These are phyloP conservation scores for Teleiodes luculella DNA, from an alignment of 2,888 invertebrate genomes.

Conservation along the genomic window DNA sequence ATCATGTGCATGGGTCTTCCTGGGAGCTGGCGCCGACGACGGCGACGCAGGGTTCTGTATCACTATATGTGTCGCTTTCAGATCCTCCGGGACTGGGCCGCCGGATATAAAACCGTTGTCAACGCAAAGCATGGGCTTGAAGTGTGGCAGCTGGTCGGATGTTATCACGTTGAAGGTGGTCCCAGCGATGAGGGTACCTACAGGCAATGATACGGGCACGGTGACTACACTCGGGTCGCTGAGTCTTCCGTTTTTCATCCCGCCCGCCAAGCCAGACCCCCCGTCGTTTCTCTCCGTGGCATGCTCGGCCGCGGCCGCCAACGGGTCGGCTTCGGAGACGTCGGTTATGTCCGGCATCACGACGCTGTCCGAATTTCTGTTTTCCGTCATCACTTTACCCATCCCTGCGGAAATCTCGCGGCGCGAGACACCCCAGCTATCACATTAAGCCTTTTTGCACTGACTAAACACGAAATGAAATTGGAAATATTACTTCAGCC, in stretches of 20 bases:
- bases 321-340: constrained; percentile 78
- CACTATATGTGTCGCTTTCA: constrained; percentile 86
- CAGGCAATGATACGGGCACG: constrained; percentile 84
- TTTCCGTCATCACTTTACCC: constrained; percentile 64
- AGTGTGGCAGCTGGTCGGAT: constrained; percentile 89
- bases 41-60: constrained; percentile 70
- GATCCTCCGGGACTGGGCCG: constrained; percentile 80
- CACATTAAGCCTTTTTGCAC: constrained; percentile 33
- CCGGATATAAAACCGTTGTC: constrained; percentile 90
- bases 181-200: constrained; percentile 88
- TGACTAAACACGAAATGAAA: constrained; percentile 30
- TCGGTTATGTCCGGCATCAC: constrained; percentile 85
- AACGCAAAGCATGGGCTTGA: constrained; percentile 91
- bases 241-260: constrained; percentile 51
- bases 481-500: constrained; percentile 35
- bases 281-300: constrained; percentile 74
- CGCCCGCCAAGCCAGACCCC: constrained; percentile 55
- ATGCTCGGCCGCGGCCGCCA: constrained; percentile 80
- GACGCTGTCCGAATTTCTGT: constrained; percentile 80
- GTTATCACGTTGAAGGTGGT: constrained; percentile 92
- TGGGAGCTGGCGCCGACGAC: constrained; percentile 30
- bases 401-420: constrained; percentile 40
- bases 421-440: constrained; percentile 39
- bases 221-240: constrained; percentile 67
- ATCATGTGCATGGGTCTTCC: constrained; percentile 60